Percentiles rank a stretch among this genome's conserved stretches.
These are phyloP conservation scores for Prunella himalayana DNA, from an alignment of 2,113 vertebrate genomes.

Conservation along the genomic window DNA sequence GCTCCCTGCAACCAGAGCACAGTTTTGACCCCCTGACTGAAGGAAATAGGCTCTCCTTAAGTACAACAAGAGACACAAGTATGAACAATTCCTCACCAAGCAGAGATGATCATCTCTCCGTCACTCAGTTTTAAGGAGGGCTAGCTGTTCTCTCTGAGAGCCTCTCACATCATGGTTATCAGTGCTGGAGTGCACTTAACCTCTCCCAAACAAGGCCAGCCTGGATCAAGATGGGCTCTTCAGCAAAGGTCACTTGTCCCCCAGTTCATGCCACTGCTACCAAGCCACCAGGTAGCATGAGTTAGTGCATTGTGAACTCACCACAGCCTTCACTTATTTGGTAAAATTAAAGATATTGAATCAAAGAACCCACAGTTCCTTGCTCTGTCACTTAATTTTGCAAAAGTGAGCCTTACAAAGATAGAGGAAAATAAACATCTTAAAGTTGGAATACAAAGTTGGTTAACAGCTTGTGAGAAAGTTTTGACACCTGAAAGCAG, in stretches of 20 bases:
- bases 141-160: neutral
- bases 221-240: neutral
- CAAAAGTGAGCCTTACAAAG: neutral
- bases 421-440: neutral
- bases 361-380: neutral
- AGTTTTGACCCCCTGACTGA: neutral
- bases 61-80: neutral
- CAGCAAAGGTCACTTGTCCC: neutral
- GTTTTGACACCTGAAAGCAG: neutral
- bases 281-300: neutral
- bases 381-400: neutral
- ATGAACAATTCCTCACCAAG: neutral
- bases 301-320: neutral
- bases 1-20: neutral
- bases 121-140: neutral
- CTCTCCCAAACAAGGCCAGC: neutral
- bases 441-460: neutral
- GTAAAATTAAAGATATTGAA: neutral
- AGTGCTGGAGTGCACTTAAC: slow-evolving; percentile 21
- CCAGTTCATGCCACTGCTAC: neutral
- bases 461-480: neutral
- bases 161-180: neutral
- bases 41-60: neutral
- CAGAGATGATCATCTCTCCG: fast-evolving
- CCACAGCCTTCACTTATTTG: neutral